Base-by-base conservation (phyloP, 2,888 invertebrate genomes). In the Catocala fraxini region DNA sequence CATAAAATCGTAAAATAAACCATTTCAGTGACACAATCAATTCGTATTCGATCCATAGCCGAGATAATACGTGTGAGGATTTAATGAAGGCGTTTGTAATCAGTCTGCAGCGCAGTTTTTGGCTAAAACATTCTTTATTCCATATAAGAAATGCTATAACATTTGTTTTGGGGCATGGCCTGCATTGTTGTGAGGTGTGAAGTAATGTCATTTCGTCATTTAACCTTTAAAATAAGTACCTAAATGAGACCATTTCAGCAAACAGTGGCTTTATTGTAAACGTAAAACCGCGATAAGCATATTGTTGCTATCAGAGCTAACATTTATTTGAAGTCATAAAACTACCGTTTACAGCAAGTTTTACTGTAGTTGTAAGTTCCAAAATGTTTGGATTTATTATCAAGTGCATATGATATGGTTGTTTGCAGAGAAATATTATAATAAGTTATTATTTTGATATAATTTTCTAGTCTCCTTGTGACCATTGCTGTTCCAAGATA, bases 51-150 rank as follows among this genome's bases (percentile, higher is more conserved):
- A 77, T 77, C 63, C 73, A 68, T 73, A 77, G 68, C 68, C 67
- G 55, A 61, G 80, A 77, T 79, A 72, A 68, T 61, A 71, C 83
- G 81, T 80, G 81, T 65, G 43, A 6, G 42, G 83, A 80, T 63
- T 82, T 81, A 81, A 83, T 80, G 73, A 77, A 78, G 70, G 57
- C 73, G 75, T 83, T 83, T 80, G 82, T 85, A 88, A 87, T 85
- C 86, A 78, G 80, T 63, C 56, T 77, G 75, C 75, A 64, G 60
- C 75, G 69, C 67, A 73, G 70, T 78, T 82, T 82, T 81, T 64
- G 70, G 75, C 70, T 69, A 73, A 79, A 79, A 79, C 78, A 79
- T 84, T 82, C 76, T 81, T 82, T 74, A 75, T 74, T 75, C 83
- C 84, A 68, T 84, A 69, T 80, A 83, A 71, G 82, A 78, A 58